phyloP scores from a whole-genome alignment of 30 jellyfish, hydroid and myxozoan genomes.

The Turritopsis rubra region DNA sequence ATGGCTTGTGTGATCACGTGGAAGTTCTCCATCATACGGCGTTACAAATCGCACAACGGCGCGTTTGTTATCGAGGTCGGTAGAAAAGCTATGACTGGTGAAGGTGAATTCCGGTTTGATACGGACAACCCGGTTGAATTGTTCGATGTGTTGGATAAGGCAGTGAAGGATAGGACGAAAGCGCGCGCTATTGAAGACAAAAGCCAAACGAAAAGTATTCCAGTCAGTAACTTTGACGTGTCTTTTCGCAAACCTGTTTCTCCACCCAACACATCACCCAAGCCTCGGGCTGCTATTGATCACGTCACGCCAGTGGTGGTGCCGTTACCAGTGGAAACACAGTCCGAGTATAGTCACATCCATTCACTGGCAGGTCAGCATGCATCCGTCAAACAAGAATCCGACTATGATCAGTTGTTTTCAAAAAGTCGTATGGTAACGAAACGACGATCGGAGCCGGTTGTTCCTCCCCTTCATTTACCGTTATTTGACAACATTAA shows the following conservation, averaged over 20 bases:
- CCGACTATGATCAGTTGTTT: background rate
- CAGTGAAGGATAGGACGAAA: constrained; percentile 55
- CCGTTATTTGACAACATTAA: background rate
- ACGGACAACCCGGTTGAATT: constrained; percentile 60
- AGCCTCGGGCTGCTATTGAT: background rate
- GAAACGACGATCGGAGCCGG: constrained; percentile 7
- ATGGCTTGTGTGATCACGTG: constrained; percentile 3
- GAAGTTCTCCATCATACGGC: constrained; percentile 76
- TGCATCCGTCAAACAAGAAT: background rate
- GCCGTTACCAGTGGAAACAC: background rate
- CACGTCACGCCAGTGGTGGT: background rate
- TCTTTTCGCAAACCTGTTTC: background rate
- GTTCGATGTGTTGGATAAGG: constrained; percentile 54
- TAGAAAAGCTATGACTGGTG: constrained; percentile 88
- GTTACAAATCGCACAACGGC: constrained; percentile 69
- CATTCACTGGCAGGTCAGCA: background rate
- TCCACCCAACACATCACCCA: background rate
- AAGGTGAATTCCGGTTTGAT: constrained; percentile 65
- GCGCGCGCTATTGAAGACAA: background rate
- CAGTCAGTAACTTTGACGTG: background rate
- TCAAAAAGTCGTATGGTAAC: background rate
- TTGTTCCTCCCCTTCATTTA: background rate
- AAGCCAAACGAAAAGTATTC: background rate
- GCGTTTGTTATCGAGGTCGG: constrained; percentile 79
- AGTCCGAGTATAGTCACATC: constrained; percentile 20